Percentiles rank a stretch among this genome's conserved stretches.
These are phyloP conservation scores for Chaitophorus viminalis DNA, from an alignment of 2,888 invertebrate species.

Conservation along the genomic window DNA sequence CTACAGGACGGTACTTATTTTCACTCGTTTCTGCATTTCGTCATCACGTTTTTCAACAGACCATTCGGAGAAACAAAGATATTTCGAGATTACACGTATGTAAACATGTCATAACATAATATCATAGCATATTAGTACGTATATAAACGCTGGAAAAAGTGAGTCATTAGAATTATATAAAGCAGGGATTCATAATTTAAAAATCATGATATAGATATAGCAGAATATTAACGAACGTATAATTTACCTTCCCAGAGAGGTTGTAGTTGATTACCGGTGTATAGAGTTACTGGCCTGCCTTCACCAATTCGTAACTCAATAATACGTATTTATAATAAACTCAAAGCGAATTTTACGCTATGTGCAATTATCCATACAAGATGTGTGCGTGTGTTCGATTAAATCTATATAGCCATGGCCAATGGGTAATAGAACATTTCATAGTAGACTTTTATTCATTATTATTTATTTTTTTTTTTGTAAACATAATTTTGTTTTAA, in stretches of 20 bases:
- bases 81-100: not conserved
- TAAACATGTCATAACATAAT: not conserved
- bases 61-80: not conserved
- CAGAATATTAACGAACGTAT: not conserved
- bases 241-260: not conserved
- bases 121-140: not conserved
- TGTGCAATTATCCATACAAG: not conserved
- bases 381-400: not conserved
- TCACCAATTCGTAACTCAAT: not conserved
- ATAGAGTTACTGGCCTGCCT: not conserved
- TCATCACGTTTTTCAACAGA: not conserved
- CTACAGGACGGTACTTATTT: too few relatives aligned
- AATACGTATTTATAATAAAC: not conserved
- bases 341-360: not conserved
- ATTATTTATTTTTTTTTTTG: too few relatives aligned
- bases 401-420: not conserved
- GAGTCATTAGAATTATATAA: not conserved
- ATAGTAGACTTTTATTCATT: too few relatives aligned
- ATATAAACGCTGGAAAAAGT: not conserved
- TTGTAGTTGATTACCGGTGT: not conserved
- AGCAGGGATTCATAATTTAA: not conserved
- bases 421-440: not conserved
- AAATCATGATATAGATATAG: not conserved
- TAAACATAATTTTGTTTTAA: too few relatives aligned
- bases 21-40: not conserved